Base-by-base conservation (phyloP, 2,797 vertebrate species). In the Gymnocypris eckloni region DNA sequence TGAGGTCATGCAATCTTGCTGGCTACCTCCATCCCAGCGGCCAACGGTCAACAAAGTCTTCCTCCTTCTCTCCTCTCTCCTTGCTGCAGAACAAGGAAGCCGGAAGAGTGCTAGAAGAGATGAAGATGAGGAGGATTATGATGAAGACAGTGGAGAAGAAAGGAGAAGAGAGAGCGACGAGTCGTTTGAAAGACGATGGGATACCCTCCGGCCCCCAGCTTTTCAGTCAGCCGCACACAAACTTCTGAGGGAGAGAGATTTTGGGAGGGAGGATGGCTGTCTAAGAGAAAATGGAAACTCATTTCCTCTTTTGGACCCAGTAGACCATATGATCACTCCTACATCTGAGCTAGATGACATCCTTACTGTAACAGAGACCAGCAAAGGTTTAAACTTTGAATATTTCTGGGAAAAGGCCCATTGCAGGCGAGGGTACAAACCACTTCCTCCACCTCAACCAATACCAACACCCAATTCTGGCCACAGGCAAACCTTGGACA, bases 401-500 rank as follows among this genome's bases (percentile, higher is more conserved):
- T 98, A 97, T 92, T 96, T 98, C 90, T 98, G 97, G 97, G 97
- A 98, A 91, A 97, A 97, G 90, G 97, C 97, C 13, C 94, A 97
- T 16, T 95, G 96, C 13, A 96, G 96, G 72, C 93, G 95, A 4
- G 96, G 97, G 83, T 96, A 97, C 86, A 95, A 96, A 89, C 93
- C 95, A 76, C 96, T 96, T 16, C 94, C 96, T 80, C 91, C 95
- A 50, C 94, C 95, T 81, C 95, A 93, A 92, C 96, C 93, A 88
- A 97, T 94, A 81, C 95, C 95, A 1, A 93, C 94, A 54, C 90
- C 92, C 45, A 96, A 96, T 89, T 96, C 96, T 37, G 95, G 96
- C 87, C 95, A 96, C 91, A 94, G 96, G 85, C 95, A 96, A 90
- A 96, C 95, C 20, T 92, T 97, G 91, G 97, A 97, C 90, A 97